Evolutionary conservation across 2,113 vertebrate genomes (phyloP).

Genomic region (Tauraco erythrolophus): DNA sequence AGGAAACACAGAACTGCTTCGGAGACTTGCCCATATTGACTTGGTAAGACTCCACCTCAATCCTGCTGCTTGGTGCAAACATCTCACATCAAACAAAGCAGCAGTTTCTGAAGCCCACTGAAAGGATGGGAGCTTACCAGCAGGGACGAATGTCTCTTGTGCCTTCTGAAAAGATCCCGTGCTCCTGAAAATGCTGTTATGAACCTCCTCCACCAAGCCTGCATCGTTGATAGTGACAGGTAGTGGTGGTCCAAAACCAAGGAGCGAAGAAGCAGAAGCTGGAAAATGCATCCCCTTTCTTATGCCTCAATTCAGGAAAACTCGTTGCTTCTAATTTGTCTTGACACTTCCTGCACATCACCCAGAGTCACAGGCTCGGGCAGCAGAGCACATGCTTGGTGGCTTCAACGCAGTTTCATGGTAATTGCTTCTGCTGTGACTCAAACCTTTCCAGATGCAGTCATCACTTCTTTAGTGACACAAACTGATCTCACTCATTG

Average conservation of each 20-base stretch:
- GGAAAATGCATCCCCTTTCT: not conserved
- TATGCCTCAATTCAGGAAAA: not conserved
- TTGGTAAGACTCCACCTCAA: not conserved
- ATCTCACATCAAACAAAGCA: not conserved
- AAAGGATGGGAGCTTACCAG: not conserved
- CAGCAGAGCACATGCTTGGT: not conserved
- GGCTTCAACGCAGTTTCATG: not conserved
- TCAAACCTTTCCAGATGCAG: not conserved
- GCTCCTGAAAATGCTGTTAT: not conserved
- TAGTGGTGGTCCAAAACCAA: not conserved
- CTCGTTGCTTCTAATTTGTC: not conserved
- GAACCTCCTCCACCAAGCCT: not conserved
- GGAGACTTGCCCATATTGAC: not conserved
- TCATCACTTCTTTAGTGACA: not conserved
- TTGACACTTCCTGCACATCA: not conserved
- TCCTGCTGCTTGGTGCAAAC: not conserved
- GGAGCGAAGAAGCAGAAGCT: not conserved
- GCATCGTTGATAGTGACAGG: not conserved
- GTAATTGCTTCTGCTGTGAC: not conserved
- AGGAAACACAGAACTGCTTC: fast-evolving
- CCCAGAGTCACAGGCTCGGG: not conserved
- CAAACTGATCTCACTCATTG: not conserved
- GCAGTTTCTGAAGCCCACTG: not conserved
- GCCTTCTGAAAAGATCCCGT: not conserved
- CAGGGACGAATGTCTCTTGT: fast-evolving